phyloP scores from a whole-genome alignment of 2,113 vertebrate genomes.

The Hemiscyllium ocellatum region DNA sequence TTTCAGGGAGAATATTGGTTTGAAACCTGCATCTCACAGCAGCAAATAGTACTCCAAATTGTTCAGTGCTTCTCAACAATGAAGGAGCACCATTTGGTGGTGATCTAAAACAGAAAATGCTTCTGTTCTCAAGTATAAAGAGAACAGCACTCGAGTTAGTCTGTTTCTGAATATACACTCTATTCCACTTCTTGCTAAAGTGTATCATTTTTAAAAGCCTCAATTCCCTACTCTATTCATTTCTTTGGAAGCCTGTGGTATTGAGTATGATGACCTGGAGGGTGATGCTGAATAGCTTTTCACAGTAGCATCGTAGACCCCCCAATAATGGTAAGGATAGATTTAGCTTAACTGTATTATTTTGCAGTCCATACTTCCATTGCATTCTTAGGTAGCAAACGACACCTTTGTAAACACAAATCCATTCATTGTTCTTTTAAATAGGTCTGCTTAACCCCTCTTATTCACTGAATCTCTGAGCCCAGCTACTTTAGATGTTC shows the following conservation, averaged over 20 bases:
- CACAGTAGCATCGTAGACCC: conserved; percentile 26
- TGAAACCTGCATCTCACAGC: neutral
- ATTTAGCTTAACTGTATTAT: conserved; percentile 34
- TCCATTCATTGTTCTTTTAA: conserved; percentile 37
- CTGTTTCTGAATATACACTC: conserved; percentile 32
- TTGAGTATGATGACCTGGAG: conserved; percentile 31
- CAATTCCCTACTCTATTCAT: conserved; percentile 34
- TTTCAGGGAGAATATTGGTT: conserved; percentile 19
- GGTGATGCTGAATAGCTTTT: conserved; percentile 35
- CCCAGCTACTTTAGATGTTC: conserved; percentile 24
- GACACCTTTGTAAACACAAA: conserved; percentile 37
- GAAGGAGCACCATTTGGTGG: conserved; percentile 34
- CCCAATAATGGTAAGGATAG: conserved; percentile 33
- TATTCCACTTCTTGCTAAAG: conserved; percentile 34
- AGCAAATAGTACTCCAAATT: conserved; percentile 26
- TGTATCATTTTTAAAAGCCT: conserved; percentile 37
- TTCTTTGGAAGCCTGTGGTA: conserved; percentile 18
- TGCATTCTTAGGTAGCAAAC: conserved; percentile 31
- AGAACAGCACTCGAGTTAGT: conserved; percentile 25
- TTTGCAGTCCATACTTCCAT: conserved; percentile 18
- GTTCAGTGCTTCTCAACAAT: conserved; percentile 27
- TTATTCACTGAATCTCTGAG: neutral
- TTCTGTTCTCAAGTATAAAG: conserved; percentile 35
- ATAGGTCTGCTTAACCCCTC: conserved; percentile 33
- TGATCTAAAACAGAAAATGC: conserved; percentile 21